Percentiles rank a stretch among this genome's conserved stretches.
phyloP scores from a whole-genome alignment of 2,888 invertebrate species.

The Agriopis aurantiaria region DNA sequence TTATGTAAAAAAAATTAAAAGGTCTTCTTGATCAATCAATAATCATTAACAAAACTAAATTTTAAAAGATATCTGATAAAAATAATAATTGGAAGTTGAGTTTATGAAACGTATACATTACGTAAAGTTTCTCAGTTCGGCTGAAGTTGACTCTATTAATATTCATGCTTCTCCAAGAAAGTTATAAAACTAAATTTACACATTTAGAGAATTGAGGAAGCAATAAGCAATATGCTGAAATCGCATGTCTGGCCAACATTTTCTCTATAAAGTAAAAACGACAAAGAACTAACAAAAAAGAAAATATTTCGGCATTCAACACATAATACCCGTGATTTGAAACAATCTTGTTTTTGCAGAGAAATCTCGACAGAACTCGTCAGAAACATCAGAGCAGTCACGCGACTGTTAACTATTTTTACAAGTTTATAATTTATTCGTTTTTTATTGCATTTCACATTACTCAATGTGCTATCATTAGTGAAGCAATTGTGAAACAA shows the following conservation, averaged over 20 bases:
- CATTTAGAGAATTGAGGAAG: constrained; percentile 45
- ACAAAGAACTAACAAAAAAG: constrained; percentile 61
- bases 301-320: constrained; percentile 65
- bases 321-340: constrained; percentile 74
- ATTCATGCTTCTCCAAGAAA: constrained; percentile 26
- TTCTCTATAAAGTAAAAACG: constrained; percentile 61
- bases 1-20: neutral
- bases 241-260: constrained; percentile 69
- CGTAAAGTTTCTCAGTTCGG: constrained; percentile 18
- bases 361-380: constrained; percentile 73
- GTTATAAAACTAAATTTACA: constrained; percentile 39
- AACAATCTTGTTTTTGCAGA: constrained; percentile 74
- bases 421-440: constrained; percentile 18
- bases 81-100: neutral
- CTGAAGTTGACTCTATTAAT: constrained; percentile 36
- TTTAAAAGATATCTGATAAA: neutral
- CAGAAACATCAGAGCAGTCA: constrained; percentile 69
- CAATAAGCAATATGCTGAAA: constrained; percentile 52
- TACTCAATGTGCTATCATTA: constrained; percentile 34
- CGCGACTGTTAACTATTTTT: constrained; percentile 61
- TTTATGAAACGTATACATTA: constrained; percentile 11
- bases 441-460: constrained; percentile 47
- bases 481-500: constrained; percentile 17
- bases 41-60: neutral
- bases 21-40: neutral